A percentile compares a stretch with the other conserved stretches of the same genome.
Conservation (phyloP, 2,888 invertebrate species). For the Gymnocheta viridis region DNA sequence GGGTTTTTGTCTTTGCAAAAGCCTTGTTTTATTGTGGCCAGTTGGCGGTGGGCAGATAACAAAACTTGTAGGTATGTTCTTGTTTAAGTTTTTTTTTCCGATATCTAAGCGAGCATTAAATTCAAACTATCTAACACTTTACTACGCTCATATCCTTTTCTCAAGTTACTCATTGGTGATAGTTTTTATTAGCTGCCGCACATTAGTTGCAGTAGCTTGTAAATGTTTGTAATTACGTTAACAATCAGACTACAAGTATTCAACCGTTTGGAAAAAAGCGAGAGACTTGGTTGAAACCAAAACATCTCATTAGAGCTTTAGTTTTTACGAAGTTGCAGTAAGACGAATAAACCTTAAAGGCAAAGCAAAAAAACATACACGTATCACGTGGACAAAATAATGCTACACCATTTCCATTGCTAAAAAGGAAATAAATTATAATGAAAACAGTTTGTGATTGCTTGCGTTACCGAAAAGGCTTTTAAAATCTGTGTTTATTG, state of each 20-base stretch:
- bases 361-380: neutral
- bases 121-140: slow-evolving; percentile 20
- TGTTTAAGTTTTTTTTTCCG: slow-evolving; percentile 19
- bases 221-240: slow-evolving; percentile 31
- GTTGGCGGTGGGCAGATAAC: slow-evolving; percentile 1
- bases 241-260: slow-evolving; percentile 19
- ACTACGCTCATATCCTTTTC: neutral
- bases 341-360: neutral
- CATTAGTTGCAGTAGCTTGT: slow-evolving; percentile 58
- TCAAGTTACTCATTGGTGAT: neutral
- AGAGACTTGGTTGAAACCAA: neutral
- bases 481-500: too few species aligned
- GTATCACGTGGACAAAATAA: neutral
- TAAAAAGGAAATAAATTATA: too few species aligned
- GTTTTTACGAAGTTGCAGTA: neutral
- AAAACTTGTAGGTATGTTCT: slow-evolving; percentile 9
- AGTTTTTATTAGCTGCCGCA: slow-evolving; percentile 11
- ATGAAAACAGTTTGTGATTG: too few species aligned
- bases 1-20: slow-evolving; percentile 12
- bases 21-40: neutral
- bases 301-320: slow-evolving; percentile 28
- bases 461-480: too few species aligned
- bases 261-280: neutral
- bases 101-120: slow-evolving; percentile 34
- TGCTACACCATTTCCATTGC: neutral